Conservation (phyloP, 2,888 invertebrate genomes). For the Drosophila leonis region DNA sequence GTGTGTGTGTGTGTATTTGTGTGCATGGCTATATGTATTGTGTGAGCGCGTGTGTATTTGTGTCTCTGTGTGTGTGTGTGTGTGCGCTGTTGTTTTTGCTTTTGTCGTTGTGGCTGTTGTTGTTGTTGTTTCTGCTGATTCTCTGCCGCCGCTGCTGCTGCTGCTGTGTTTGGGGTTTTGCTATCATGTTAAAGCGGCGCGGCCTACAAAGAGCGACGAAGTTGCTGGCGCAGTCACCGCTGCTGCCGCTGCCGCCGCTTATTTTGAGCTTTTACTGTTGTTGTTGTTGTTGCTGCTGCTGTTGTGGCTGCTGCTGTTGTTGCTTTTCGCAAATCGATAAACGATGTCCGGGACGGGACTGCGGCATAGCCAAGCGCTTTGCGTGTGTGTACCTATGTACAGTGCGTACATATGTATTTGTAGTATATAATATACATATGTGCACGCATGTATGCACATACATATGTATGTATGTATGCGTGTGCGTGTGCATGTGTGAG, state of each 20-base stretch:
- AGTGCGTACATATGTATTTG: conserved; percentile 6
- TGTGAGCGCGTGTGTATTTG: conserved; percentile 10
- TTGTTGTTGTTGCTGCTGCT: conserved; percentile 8
- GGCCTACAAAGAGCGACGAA: conserved; percentile 67
- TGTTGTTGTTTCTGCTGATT: conserved; percentile 28
- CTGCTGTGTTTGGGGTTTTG: conserved; percentile 49
- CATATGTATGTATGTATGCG: not conserved
- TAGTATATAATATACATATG: conserved; percentile 31
- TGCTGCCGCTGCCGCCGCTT: conserved; percentile 45
- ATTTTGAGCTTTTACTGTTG: conserved; percentile 40
- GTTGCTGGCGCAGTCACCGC: conserved; percentile 46
- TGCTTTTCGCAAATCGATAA: conserved; percentile 75
- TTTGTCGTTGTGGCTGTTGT: conserved; percentile 18
- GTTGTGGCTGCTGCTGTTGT: conserved; percentile 25
- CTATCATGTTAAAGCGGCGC: conserved; percentile 58
- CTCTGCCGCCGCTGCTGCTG: conserved; percentile 37
- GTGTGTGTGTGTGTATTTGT: conserved; percentile 22
- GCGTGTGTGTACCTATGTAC: conserved; percentile 60
- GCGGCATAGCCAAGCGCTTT: conserved; percentile 66
- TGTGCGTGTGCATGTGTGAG: conserved; percentile 15
- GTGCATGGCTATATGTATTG: conserved; percentile 16
- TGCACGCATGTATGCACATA: not conserved
- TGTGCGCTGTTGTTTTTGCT: conserved; percentile 18
- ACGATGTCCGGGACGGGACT: conserved; percentile 77
- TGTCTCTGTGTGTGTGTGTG: conserved; percentile 12